Evolutionary conservation across 2,113 vertebrate species (phyloP).

Genomic region (Daubentonia madagascariensis): DNA sequence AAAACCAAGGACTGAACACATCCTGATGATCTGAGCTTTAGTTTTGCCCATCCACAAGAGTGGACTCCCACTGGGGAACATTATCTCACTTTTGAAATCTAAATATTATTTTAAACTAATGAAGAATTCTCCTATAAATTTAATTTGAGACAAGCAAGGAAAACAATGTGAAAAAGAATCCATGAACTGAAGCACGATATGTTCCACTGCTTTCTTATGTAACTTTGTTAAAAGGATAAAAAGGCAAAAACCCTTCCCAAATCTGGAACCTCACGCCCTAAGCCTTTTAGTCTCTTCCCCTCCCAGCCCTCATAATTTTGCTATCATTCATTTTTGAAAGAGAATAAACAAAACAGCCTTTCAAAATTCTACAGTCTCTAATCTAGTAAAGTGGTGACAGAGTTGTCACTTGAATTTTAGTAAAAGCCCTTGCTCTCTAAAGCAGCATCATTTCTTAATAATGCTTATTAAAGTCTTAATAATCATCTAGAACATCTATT

Average conservation of each 20-base stretch:
- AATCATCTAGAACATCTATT: conserved; percentile 88
- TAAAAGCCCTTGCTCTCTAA: neutral
- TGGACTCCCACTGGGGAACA: neutral
- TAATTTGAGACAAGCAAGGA: neutral
- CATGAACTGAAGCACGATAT: rapidly evolving
- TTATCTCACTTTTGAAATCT: neutral
- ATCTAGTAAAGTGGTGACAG: neutral
- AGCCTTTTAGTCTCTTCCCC: neutral
- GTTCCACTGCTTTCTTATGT: neutral
- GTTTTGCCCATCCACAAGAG: neutral
- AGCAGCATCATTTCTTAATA: neutral
- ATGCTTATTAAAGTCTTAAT: too few relatives aligned
- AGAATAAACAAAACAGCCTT: neutral
- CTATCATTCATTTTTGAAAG: neutral
- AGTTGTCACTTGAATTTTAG: neutral
- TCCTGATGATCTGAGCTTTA: neutral
- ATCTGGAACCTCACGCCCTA: neutral
- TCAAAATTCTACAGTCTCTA: neutral
- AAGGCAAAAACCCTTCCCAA: neutral
- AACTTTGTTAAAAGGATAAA: neutral
- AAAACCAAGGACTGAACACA: neutral
- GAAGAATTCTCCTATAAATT: conserved; percentile 22
- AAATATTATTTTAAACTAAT: conserved; percentile 74
- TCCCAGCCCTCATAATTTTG: neutral
- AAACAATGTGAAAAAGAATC: conserved; percentile 19